Base-by-base conservation (phyloP, 2,888 invertebrate genomes). In the Drosophila antonietae region DNA sequence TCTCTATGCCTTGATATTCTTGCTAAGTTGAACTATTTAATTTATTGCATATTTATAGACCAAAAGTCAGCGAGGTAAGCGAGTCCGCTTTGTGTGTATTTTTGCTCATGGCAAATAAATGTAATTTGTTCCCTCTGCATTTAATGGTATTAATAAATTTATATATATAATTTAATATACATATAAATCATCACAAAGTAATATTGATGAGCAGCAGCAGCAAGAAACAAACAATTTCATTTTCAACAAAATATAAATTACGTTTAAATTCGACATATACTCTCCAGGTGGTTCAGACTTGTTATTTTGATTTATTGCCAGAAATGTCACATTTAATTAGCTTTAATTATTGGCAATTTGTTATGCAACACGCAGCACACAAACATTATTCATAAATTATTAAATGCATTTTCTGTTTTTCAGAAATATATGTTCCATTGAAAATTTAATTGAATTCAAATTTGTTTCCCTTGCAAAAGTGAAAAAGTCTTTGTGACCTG, bases 371-470 rank as follows among this genome's bases (percentile, higher is more conserved):
- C 41, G 15, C 41, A 44, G 23, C 23, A 12, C 49, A 49, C 59
- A 37, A 51, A 56, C 51, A 43, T 43, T n/a, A 9, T 23, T 10
- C 5, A 5, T 51, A 75, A 65, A 59, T 75, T 75, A 66, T 68
- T 68, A 68, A 80, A 80, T 75, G 73, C 69, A 65, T 73, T 83
- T 83, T 41, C 39, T 33, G 20, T 67, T 69, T 69, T 70, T 64
- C 69, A 55, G 61, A 49, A 59, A 78, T 66, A 53, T 33, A 0
- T 10, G 2, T 10, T 18, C 18, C 15, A 44, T 37, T 44, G 65
- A n/a, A 46, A 49, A 59, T 69, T 71, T 75, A 85, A 88, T 86
- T 85, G 64, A 78, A 80, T 78, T 78, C 55, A 52, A 75, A 75
- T 80, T 78, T 52, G 53, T 56, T 58, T 52, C 46, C 56, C 49